Base-by-base conservation (phyloP, 2,113 vertebrate species). In the Xenopus laevis region DNA sequence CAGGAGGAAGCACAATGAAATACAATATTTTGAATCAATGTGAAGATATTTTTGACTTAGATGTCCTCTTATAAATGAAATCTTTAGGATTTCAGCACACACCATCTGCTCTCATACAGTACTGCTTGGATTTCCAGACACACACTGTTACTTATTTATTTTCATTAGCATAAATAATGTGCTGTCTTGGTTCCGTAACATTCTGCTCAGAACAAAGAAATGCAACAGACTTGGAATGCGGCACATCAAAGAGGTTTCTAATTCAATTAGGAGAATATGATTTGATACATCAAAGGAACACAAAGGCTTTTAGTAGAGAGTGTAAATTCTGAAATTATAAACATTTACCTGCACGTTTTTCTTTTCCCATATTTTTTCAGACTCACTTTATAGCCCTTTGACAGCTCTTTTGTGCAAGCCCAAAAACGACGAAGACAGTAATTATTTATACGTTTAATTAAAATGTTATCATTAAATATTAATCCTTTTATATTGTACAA, bases 151-250 rank as follows among this genome's bases (percentile, higher is more conserved):
- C 82, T 82, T 83, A 85, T 79, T 86, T 79, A 82, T 81, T 82
- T 82, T 82, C 82, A 86, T 87, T 87, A 87, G 82, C 86, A 84
- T 87, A 86, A 85, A 84, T 85, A 86, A 85, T 84, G 86, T 81
- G 81, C 81, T 82, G 79, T 83, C 81, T 85, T 83, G 80, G 79
- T 82, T 87, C 85, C 79, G 83, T 80, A 82, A 85, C 73, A 81
- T 83, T 87, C 86, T 83, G 85, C 81, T 79, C 79, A 83, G 84
- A 87, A 84, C 83, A 87, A 83, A 87, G 79, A 79, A 81, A 83
- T 83, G 81, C 85, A 84, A 83, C 81, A 81, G 81, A 81, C 84
- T 79, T 83, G 81, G 79, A 85, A 86, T 82, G 79, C 80, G 83
- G 79, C 79, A 80, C 78, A 81, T 81, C 80, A 79, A 80, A 86